Evolutionary conservation across 2,797 vertebrate species (phyloP), one percentile per base, ranked within the genome.

Genomic region (Buceros bicornis): DNA sequence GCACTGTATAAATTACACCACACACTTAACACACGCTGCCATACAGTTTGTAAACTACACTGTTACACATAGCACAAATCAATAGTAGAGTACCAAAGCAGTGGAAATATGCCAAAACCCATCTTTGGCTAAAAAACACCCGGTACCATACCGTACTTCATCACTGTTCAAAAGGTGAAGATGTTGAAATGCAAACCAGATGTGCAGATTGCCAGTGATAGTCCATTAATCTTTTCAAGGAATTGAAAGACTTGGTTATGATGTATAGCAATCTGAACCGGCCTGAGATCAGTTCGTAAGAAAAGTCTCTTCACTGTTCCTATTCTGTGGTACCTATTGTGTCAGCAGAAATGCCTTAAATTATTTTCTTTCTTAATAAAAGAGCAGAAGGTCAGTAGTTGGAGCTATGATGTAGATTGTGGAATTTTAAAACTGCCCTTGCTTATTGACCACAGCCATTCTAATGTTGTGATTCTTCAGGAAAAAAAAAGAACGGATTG

Each of bases 401-500:
- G 20, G 13, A 82, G 3, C 10, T 70, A 35, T 26, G 11, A 18
- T 45, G 5, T 5, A 70, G 17, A 40, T 2, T 37, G 3, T 29
- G 25, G 17, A 78, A 78, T 53, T 74, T 45, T 57, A 31, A 71
- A 90, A 74, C 25, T 48, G 6, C 1, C 8, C 5, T 73, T 14
- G 3, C 1, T 79, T 62, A 56, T 65, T 33, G 35, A 62, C 8
- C 9, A 18, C 17, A 31, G 20, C n/a, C 13, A 43, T 47, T 72
- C 18, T 20, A 80, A 9, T 13, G 7, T 3, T 60, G 40, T 56
- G 31, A 77, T 37, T 82, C 28, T 61, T 81, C 21, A 62, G 13
- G 10, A 2, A 3, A 21, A 12, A 26, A 40, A 31, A 51, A 17
- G 0, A 40, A 51, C 35, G 1, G 1, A 4, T 33, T 58, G 16